Evolutionary conservation across 1,140 invertebrate species (phyloP).

Genomic region (Drosophila obscura): DNA sequence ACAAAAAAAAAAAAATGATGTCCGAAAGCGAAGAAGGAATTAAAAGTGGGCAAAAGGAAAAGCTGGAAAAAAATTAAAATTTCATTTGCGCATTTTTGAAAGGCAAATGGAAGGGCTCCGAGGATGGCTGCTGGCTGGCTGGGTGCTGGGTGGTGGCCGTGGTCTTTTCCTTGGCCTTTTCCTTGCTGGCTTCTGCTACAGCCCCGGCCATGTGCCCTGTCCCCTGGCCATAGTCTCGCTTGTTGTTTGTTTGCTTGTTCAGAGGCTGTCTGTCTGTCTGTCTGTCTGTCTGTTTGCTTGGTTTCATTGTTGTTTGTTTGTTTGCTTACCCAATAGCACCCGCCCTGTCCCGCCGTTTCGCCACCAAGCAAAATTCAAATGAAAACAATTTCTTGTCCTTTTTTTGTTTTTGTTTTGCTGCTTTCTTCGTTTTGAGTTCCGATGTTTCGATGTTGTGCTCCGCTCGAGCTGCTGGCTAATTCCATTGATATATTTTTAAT

Average conservation of each 20-base stretch:
- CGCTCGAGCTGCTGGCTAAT: conserved; percentile 39
- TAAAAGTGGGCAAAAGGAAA: conserved; percentile 26
- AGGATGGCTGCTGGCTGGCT: neutral
- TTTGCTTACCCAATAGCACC: conserved; percentile 57
- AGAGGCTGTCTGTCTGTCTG: conserved; percentile 50
- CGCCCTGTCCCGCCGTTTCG: neutral
- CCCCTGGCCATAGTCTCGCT: conserved; percentile 12
- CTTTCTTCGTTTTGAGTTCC: conserved; percentile 15
- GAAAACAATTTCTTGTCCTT: conserved; percentile 69
- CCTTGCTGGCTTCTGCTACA: neutral
- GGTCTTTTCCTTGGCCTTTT: conserved; percentile 6
- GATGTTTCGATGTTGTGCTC: conserved; percentile 9
- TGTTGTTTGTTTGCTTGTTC: conserved; percentile 57
- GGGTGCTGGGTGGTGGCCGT: neutral
- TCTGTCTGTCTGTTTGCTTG: conserved; percentile 67
- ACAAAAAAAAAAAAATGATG: conserved; percentile 10
- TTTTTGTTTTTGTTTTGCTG: conserved; percentile 7
- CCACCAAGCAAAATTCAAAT: conserved; percentile 34
- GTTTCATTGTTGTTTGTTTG: conserved; percentile 76
- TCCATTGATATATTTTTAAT: conserved; percentile 77
- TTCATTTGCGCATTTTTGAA: conserved; percentile 61
- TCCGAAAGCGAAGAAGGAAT: conserved; percentile 11
- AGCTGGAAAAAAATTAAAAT: conserved; percentile 66
- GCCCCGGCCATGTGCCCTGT: conserved; percentile 7
- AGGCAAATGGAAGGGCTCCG: neutral